Base-by-base conservation (phyloP, 2,888 invertebrate genomes). In the Drosophila picticornis region DNA sequence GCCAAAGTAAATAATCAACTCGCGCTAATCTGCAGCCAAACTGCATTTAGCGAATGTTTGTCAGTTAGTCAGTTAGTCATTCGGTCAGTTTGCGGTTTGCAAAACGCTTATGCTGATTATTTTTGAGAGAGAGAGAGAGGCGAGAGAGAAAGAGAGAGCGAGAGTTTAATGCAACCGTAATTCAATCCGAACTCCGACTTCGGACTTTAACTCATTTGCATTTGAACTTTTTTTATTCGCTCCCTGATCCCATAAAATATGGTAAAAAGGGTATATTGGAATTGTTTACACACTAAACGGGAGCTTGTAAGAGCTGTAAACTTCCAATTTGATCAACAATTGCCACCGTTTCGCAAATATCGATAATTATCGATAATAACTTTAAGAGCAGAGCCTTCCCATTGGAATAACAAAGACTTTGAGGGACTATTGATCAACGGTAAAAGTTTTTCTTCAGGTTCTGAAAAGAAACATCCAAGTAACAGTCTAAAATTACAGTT, bases 1-100 rank as follows among this genome's bases (percentile, higher is more conserved):
- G 84, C 71, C 86, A 85, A 86, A 77, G 88, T 69, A 86, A 89
- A 86, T 86, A 86, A 86, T 86, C 88, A 89, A 89, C 85, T 87
- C 75, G 85, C 85, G 81, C 85, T 89, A 89, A 86, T 86, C 85
- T 86, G 59, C 72, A 67, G 72, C 83, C 83, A 75, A 89, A 83
- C 84, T 89, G 84, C 88, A 85, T 85, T 85, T 89, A 85, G 90
- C 77, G 64, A 59, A 70, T 55, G 40, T 63, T 36, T 53, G 46
- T 46, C 72, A 31, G 60, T 83, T 40, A 40, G 67, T 60, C 51
- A 32, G 57, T 59, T 31, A 7, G 53, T 31, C 72, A 58, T 63
- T 80, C 43, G 40, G 52, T 55, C 66, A 64, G 69, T 59, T 81
- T 86, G 90, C 79, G 78, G 78, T 81, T 83, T 65, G 57, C 48